Evolutionary conservation across 2,888 invertebrate species (phyloP), one percentile per base, ranked within the genome.

Genomic region (Xestobium rufovillosum): DNA sequence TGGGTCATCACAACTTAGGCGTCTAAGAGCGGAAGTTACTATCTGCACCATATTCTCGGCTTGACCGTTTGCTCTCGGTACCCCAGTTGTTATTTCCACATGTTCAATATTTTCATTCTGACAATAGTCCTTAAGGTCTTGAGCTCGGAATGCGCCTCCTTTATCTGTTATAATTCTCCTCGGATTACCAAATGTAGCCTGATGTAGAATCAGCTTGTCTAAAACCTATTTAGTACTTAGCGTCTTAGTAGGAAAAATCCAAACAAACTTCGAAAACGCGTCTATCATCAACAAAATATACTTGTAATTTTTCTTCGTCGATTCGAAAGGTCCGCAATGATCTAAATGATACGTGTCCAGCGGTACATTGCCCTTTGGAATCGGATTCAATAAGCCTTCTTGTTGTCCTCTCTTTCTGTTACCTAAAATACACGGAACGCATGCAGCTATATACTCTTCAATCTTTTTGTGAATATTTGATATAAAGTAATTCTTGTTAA

Each of bases 51-150:
- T 41, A n/a, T 58, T 37, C 28, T 60, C 56, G 1, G 56, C 56
- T 37, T 62, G 60, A 1, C 61, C 60, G 36, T 62, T 62, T 6
- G 56, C 53, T 26, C 59, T 35, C 8, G 63, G 58, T 3, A 61
- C 43, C 3, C 61, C 49, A 2, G 45, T 53, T 2, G 51, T 51
- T 26, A 52, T 59, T 1, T n/a, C n/a, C n/a, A 52, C 39, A 36
- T 59, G 57, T 26, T 53, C 36, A 11, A 65, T 61, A 0, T 43
- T 43, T 36, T 64, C 56, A 2, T 48, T 48, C 10, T 48, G 17
- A 41, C 62, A 61, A 40, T 60, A 64, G 0, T 53, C 40, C 38
- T 46, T 14, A 31, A 65, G 65, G 1, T 51, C 53, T 8, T 51
- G 33, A 1, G 59, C 52, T n/a, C n/a, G n/a, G n/a, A n/a, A n/a